Evolutionary conservation across 1,140 invertebrate genomes (phyloP).

Genomic region (Pachypsylla venusta): DNA sequence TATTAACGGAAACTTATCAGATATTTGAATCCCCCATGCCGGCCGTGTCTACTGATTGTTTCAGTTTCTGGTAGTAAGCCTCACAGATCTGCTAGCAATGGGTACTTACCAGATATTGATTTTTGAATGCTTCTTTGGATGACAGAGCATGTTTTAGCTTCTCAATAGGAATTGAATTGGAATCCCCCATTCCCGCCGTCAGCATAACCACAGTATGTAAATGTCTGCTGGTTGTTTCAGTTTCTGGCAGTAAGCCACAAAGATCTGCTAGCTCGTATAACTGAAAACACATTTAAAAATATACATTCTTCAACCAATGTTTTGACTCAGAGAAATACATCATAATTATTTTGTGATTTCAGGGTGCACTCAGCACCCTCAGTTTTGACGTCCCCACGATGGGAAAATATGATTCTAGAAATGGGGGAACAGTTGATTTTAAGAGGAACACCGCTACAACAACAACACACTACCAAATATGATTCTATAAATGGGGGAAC

Average conservation of each 20-base stretch:
- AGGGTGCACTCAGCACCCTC: too few relatives aligned
- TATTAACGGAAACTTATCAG: background rate
- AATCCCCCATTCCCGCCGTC: constrained; percentile 74
- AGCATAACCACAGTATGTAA: constrained; percentile 77
- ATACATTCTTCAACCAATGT: too few relatives aligned
- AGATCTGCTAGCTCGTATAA: constrained; percentile 70
- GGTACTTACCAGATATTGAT: constrained; percentile 60
- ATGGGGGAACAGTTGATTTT: too few relatives aligned
- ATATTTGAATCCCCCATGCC: constrained; percentile 63
- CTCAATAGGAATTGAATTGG: constrained; percentile 55
- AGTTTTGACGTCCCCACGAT: too few relatives aligned
- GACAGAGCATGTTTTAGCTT: constrained; percentile 80
- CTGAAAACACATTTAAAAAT: too few relatives aligned
- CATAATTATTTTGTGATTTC: too few relatives aligned
- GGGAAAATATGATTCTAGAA: too few relatives aligned
- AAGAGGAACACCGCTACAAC: too few relatives aligned
- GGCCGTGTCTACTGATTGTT: constrained; percentile 68
- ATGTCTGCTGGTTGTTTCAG: constrained; percentile 67
- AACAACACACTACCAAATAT: too few relatives aligned
- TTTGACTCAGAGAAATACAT: too few relatives aligned
- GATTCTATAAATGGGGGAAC: too few relatives aligned
- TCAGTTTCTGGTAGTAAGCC: constrained; percentile 76
- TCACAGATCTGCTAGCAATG: constrained; percentile 62
- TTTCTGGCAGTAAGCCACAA: constrained; percentile 80
- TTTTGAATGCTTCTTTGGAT: constrained; percentile 74